phyloP scores from a whole-genome alignment of 1,140 invertebrate genomes.

The Conus betulinus region DNA sequence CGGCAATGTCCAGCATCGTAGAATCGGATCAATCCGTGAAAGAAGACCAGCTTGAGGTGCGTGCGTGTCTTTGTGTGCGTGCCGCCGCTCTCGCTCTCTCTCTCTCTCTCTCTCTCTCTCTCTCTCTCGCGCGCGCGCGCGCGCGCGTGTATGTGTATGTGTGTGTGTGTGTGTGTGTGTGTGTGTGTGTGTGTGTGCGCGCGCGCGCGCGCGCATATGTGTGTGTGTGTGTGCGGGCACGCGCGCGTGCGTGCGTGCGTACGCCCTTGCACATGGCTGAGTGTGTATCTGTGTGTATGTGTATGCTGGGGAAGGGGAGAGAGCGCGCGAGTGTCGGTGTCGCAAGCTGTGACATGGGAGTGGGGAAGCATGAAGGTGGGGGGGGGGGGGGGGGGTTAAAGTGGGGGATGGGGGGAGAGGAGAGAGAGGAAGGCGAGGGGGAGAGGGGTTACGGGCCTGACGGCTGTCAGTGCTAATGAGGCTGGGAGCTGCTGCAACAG shows the following conservation, averaged over 20 bases:
- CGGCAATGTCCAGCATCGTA: too few relatives aligned
- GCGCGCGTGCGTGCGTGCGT: not conserved
- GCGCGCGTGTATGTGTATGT: not conserved
- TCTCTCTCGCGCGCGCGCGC: too few relatives aligned
- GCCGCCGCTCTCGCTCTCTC: too few relatives aligned
- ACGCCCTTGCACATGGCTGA: not conserved
- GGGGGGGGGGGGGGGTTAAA: not conserved
- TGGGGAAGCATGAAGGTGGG: not conserved
- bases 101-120: too few relatives aligned
- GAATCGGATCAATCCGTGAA: too few relatives aligned
- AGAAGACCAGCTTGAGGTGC: too few relatives aligned
- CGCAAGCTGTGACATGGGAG: too few relatives aligned
- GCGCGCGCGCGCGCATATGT: not conserved
- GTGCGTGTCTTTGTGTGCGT: too few relatives aligned
- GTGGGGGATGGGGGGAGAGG: not conserved
- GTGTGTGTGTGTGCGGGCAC: not conserved
- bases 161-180: not conserved
- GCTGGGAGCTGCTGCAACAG: not conserved
- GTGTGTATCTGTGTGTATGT: slow-evolving; percentile 22
- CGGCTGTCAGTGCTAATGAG: too few relatives aligned
- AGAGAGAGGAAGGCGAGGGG: too few relatives aligned
- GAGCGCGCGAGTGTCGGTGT: not conserved
- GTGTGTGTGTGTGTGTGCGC: too few relatives aligned
- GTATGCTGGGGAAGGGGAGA: not conserved
- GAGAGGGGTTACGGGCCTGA: too few relatives aligned